Conservation (phyloP, 2,113 vertebrate species). For the Tetrao urogallus region DNA sequence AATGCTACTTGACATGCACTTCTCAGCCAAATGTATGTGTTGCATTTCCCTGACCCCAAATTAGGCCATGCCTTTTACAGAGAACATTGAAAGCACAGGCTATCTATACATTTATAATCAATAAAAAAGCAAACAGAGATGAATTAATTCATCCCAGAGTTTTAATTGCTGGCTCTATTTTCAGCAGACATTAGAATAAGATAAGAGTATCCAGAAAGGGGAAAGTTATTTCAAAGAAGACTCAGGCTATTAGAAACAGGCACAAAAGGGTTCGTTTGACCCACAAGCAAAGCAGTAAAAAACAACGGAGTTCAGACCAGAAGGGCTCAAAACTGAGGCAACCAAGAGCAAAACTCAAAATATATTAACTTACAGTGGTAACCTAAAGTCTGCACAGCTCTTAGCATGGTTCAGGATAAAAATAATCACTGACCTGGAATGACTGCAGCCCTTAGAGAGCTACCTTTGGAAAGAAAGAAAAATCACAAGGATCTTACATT, state of each 20-base stretch:
- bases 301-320: neutral
- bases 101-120: neutral
- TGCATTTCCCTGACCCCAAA: neutral
- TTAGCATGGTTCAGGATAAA: conserved; percentile 33
- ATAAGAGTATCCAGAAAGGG: neutral
- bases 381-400: conserved; percentile 27
- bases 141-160: neutral
- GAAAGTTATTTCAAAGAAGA: neutral
- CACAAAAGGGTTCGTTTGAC: neutral
- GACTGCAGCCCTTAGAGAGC: neutral
- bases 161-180: neutral
- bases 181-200: neutral
- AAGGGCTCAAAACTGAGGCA: neutral
- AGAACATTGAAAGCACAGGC: neutral
- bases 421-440: conserved; percentile 56
- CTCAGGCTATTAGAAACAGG: neutral
- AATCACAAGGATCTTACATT: neutral
- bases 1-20: neutral
- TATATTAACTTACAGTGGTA: conserved; percentile 25
- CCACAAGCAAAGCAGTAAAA: neutral
- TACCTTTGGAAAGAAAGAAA: neutral
- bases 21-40: neutral
- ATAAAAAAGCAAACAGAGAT: neutral
- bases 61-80: neutral
- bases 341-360: conserved; percentile 40